Conservation (phyloP, 2,888 invertebrate species). For the Timandra comae region DNA sequence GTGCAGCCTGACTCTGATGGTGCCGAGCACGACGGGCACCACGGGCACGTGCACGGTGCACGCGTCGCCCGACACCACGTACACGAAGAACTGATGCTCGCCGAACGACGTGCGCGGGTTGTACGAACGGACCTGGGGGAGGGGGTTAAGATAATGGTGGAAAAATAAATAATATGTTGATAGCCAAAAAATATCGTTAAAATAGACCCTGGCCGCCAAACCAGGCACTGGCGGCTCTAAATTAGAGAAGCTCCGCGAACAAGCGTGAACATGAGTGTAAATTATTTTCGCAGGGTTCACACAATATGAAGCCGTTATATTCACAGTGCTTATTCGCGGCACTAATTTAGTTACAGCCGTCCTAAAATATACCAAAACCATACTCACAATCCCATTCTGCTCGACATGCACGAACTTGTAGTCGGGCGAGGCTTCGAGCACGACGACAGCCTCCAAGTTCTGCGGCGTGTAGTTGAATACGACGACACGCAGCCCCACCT, state of each 20-base stretch:
- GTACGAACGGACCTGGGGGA: conserved; percentile 82
- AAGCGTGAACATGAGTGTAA: too few species aligned
- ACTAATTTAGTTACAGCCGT: too few species aligned
- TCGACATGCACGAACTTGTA: conserved; percentile 96
- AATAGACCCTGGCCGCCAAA: not conserved
- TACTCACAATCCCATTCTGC: conserved; percentile 86
- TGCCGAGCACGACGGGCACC: conserved; percentile 79
- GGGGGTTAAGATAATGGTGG: too few species aligned
- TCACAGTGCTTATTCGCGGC: too few species aligned
- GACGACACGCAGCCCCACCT: conserved; percentile 92
- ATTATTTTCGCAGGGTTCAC: too few species aligned
- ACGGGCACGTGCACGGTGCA: conserved; percentile 93
- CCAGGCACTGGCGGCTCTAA: too few species aligned
- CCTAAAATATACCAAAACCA: too few species aligned
- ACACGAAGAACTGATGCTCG: conserved; percentile 96
- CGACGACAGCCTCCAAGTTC: conserved; percentile 90
- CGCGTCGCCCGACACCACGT: conserved; percentile 86
- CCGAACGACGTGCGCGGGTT: conserved; percentile 93
- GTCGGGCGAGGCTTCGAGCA: conserved; percentile 88
- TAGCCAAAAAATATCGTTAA: too few species aligned
- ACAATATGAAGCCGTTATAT: too few species aligned
- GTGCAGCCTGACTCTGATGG: conserved; percentile 79
- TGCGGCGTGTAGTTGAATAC: conserved; percentile 96
- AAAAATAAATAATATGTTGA: too few species aligned
- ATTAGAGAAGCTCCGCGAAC: too few species aligned